Evolutionary conservation across 2,797 vertebrate species (phyloP).

Genomic region (Catharus ustulatus): DNA sequence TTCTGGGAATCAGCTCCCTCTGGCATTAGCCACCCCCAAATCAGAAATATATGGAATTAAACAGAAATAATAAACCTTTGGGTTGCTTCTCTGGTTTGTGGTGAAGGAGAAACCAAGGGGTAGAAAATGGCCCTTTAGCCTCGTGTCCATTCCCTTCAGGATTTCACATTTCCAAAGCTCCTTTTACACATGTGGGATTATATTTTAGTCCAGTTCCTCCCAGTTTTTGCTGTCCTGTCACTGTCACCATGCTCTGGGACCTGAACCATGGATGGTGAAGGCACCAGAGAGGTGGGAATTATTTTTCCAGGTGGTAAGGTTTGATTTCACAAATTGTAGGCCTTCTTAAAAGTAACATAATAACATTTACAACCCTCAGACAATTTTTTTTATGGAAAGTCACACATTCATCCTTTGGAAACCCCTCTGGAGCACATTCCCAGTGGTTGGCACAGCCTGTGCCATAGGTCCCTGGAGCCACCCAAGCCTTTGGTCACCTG

Average conservation of each 20-base stretch:
- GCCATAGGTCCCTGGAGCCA: fast-evolving
- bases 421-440: not conserved
- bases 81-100: not conserved
- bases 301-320: not conserved
- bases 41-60: not conserved
- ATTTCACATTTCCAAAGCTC: not conserved
- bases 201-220: not conserved
- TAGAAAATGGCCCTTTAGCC: not conserved
- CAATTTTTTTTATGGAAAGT: not conserved
- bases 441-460: not conserved
- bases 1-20: not conserved
- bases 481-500: not conserved
- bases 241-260: not conserved
- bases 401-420: not conserved
- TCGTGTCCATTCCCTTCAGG: fast-evolving
- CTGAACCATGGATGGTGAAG: fast-evolving
- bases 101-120: not conserved
- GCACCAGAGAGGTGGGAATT: not conserved
- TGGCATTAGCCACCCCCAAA: not conserved
- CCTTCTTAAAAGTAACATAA: not conserved
- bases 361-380: not conserved
- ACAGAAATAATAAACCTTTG: not conserved
- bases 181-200: not conserved
- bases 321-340: not conserved
- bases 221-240: not conserved